Evolutionary conservation across 2,113 vertebrate genomes (phyloP).

Genomic region (Butorides virescens): DNA sequence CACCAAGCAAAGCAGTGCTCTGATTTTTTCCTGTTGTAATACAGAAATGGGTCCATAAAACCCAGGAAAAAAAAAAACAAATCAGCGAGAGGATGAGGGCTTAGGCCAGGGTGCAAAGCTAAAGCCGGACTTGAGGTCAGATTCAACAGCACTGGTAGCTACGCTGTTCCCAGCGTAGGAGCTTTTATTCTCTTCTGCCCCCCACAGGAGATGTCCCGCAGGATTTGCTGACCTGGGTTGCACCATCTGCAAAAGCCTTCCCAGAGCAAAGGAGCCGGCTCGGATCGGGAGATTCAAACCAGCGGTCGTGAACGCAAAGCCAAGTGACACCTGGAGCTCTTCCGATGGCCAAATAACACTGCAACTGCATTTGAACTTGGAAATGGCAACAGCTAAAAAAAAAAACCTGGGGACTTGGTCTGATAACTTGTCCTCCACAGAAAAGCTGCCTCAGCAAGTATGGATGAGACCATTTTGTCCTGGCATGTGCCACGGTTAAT

Average conservation of each 20-base stretch:
- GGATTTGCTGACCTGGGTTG: not conserved
- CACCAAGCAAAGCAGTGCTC: fast-evolving
- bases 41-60: not conserved
- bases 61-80: not conserved
- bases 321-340: not conserved
- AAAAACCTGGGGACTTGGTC: not conserved
- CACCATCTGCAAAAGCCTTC: not conserved
- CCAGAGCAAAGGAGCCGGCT: not conserved
- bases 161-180: not conserved
- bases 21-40: fast-evolving
- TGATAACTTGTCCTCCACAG: not conserved
- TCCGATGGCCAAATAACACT: not conserved
- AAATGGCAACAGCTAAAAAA: not conserved
- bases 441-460: not conserved
- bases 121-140: not conserved
- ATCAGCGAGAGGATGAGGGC: fast-evolving
- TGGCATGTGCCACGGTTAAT: not conserved
- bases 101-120: not conserved
- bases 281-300: not conserved
- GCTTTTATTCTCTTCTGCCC: not conserved
- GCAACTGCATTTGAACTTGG: fast-evolving
- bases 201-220: fast-evolving
- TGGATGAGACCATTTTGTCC: not conserved
- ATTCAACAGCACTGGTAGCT: not conserved
- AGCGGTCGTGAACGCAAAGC: fast-evolving